A percentile compares a stretch with the other conserved stretches of the same genome.
These are phyloP conservation scores for Euura saliciscinereae DNA, from an alignment of 1,140 invertebrate genomes.

Conservation along the genomic window DNA sequence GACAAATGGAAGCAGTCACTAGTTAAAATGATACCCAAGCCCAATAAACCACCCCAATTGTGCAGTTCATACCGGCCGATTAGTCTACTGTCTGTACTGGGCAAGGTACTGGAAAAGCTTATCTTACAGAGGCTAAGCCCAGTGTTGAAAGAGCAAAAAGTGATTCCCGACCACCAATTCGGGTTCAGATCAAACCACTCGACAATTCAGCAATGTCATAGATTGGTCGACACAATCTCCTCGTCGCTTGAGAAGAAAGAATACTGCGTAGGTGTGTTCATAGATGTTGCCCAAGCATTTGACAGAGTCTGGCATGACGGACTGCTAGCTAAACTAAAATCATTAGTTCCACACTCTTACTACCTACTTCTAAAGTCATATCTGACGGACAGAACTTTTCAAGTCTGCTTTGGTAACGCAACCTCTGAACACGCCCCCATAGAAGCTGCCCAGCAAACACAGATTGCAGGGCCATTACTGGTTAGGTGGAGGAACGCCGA, in stretches of 20 bases:
- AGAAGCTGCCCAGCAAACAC: too few relatives aligned
- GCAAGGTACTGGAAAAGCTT: conserved; percentile 26
- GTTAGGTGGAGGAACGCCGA: too few relatives aligned
- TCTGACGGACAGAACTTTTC: conserved; percentile 32
- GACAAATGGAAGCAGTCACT: conserved; percentile 12
- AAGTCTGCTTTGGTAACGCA: conserved; percentile 26
- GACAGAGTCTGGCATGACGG: conserved; percentile 39
- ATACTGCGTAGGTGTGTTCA: conserved; percentile 25
- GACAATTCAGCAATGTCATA: conserved; percentile 22
- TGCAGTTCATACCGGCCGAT: conserved; percentile 25
- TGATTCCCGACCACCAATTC: conserved; percentile 27
- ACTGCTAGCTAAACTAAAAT: conserved; percentile 26
- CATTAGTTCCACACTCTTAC: conserved; percentile 18
- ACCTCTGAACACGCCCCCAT: conserved; percentile 21
- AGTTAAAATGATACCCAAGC: conserved; percentile 9
- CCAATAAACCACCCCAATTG: conserved; percentile 12
- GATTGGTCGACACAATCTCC: conserved; percentile 23
- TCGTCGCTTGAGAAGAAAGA: conserved; percentile 21
- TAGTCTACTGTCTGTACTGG: conserved; percentile 19
- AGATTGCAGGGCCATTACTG: too few relatives aligned
- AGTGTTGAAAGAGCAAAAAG: not conserved
- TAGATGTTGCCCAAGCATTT: conserved; percentile 44
- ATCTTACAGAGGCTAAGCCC: conserved; percentile 14
- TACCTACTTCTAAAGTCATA: conserved; percentile 33
- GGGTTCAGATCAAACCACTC: conserved; percentile 26